Evolutionary conservation across 1,140 invertebrate species (phyloP), one percentile per base, ranked within the genome.

Genomic region (Cydia pomonella): DNA sequence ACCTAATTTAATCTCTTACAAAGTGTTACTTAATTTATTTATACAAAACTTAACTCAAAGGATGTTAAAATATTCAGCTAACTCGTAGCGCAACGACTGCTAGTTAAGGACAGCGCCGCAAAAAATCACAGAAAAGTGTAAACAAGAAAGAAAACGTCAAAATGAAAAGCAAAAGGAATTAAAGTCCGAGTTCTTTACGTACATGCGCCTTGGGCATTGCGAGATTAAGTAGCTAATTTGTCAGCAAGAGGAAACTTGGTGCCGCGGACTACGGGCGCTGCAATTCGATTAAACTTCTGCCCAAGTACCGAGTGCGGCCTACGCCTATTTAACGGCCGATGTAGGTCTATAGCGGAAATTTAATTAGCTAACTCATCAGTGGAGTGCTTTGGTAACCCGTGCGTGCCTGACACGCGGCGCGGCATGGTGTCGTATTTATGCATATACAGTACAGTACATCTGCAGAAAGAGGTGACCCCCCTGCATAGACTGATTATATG

Each of bases 251-350:
- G 79, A 85, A 88, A 89, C 83, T 90, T 84, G 79, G 78, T 77
- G 73, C 79, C 76, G 78, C 82, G 82, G 86, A 84, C 84, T 82
- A 82, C 81, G 84, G 85, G 79, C 87, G 87, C 78, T 89, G 87
- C 88, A 84, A 90, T 90, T 92, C 90, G 88, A 91, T 92, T 92
- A 91, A 92, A 92, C 86, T 90, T 89, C 77, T 77, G 66, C 81
- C 79, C 71, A 92, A 89, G 84, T 88, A 87, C 81, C 76, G 82
- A 87, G 84, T 81, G 85, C 81, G 80, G 87, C 85, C 88, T 89
- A 87, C 84, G 87, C 86, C 88, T 89, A 86, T 83, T 89, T 89
- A 90, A 89, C 82, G 79, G 81, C 82, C 79, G 80, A 73, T 85
- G 84, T 90, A 89, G 83, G 88, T 87, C 85, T 86, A 86, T 84